These are phyloP conservation scores for Nautilus pompilius DNA, from an alignment of 1,140 invertebrate genomes.

Conservation along the genomic window DNA sequence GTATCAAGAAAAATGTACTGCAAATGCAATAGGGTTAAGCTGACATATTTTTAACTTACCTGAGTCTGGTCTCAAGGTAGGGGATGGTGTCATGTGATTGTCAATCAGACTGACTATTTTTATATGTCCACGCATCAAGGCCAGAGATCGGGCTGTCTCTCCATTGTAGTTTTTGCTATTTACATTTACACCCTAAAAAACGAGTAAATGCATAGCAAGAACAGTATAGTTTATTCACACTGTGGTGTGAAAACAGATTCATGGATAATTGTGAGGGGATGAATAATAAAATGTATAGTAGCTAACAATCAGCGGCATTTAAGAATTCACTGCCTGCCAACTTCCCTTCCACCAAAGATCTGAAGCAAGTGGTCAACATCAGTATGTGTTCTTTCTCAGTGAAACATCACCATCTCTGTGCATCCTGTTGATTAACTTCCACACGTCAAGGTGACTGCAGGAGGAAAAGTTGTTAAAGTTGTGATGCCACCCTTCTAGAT, in stretches of 20 bases:
- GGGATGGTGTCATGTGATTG: constrained; percentile 36
- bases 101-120: constrained; percentile 52
- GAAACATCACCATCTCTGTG: too few relatives aligned
- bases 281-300: too few relatives aligned
- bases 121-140: constrained; percentile 46
- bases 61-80: constrained; percentile 34
- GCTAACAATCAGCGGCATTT: too few relatives aligned
- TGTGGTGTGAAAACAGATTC: not conserved
- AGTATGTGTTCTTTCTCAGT: too few relatives aligned
- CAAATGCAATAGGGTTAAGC: not conserved
- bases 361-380: too few relatives aligned
- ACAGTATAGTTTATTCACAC: not conserved
- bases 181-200: constrained; percentile 47
- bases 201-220: not conserved
- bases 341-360: too few relatives aligned
- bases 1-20: not conserved
- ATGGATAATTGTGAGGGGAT: not conserved
- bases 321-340: too few relatives aligned
- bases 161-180: constrained; percentile 43
- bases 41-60: constrained; percentile 18
- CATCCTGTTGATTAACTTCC: too few relatives aligned
- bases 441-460: too few relatives aligned
- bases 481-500: too few relatives aligned
- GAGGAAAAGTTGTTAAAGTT: too few relatives aligned
- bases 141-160: constrained; percentile 47